Percentiles rank a stretch among this genome's conserved stretches.
Evolutionary conservation across 2,113 vertebrate species (phyloP).

Genomic region (Cyprinodon tularosa): DNA sequence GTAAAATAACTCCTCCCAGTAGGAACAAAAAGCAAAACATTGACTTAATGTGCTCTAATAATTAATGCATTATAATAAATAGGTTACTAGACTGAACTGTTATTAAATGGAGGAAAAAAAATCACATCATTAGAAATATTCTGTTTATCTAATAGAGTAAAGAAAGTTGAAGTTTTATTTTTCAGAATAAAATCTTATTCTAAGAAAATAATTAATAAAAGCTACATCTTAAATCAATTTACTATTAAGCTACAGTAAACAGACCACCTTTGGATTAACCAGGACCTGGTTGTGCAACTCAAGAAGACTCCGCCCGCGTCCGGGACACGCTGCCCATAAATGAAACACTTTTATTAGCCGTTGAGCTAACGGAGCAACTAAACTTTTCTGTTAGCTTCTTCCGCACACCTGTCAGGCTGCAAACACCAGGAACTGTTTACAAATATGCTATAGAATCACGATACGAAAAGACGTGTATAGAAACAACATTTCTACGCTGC

Average conservation of each 20-base stretch:
- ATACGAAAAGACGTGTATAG: background rate
- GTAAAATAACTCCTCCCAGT: too few species aligned
- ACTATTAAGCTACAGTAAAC: background rate
- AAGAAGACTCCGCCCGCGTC: background rate
- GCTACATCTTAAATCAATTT: too few species aligned
- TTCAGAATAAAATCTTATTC: background rate
- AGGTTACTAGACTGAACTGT: too few species aligned
- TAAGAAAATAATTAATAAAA: background rate
- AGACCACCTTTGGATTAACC: background rate
- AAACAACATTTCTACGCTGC: background rate
- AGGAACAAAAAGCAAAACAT: background rate
- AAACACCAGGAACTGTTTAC: too few species aligned
- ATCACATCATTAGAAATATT: too few species aligned
- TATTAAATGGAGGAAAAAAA: too few species aligned
- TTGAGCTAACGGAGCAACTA: background rate
- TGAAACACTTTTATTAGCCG: constrained; percentile 17
- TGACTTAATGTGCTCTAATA: background rate
- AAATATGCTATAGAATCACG: background rate
- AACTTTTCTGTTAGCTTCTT: background rate
- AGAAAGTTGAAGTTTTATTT: background rate
- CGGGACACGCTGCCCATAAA: constrained; percentile 14
- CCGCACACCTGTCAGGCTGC: background rate
- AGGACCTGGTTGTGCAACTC: background rate
- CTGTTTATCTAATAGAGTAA: too few species aligned
- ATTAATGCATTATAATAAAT: too few species aligned